A percentile compares a stretch with the other conserved stretches of the same genome.
phyloP scores from a whole-genome alignment of 2,888 invertebrate genomes.

The Torymus aiolomorphi region DNA sequence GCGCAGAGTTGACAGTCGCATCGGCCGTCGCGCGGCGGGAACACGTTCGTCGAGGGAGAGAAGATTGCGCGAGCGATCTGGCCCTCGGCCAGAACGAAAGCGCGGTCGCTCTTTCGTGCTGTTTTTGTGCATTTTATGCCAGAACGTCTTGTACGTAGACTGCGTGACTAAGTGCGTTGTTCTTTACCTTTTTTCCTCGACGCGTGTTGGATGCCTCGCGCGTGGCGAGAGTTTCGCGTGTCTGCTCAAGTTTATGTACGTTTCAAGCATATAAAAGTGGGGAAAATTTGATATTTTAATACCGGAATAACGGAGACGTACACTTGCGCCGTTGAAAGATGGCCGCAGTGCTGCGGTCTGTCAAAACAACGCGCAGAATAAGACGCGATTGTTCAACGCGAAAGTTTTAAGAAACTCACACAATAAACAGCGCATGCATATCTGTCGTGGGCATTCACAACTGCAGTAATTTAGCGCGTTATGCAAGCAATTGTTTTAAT shows the following conservation, averaged over 20 bases:
- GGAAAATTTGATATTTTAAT: no score
- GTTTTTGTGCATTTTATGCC: constrained; percentile 37
- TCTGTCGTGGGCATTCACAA: no score
- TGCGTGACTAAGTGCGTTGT: constrained; percentile 41
- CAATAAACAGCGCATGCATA: no score
- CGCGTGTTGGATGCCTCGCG: not conserved
- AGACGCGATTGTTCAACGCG: no score
- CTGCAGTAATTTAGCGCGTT: no score
- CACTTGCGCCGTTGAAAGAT: no score
- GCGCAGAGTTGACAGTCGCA: not conserved
- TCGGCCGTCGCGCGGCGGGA: not conserved
- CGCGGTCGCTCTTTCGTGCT: not conserved
- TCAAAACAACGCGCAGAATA: no score
- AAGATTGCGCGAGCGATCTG: not conserved
- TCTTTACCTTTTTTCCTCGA: constrained; percentile 8
- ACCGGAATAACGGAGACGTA: no score
- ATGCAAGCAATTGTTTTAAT: no score
- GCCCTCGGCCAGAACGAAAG: constrained; percentile 18
- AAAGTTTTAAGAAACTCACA: no score
- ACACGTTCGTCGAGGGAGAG: not conserved
- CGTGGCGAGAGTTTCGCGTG: not conserved
- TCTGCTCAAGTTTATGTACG: not conserved
- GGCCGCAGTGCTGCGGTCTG: not conserved
- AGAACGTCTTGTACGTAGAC: constrained; percentile 33
- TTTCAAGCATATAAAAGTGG: not conserved